phyloP scores from a whole-genome alignment of 2,888 invertebrate species.

The Fragum sueziense region DNA sequence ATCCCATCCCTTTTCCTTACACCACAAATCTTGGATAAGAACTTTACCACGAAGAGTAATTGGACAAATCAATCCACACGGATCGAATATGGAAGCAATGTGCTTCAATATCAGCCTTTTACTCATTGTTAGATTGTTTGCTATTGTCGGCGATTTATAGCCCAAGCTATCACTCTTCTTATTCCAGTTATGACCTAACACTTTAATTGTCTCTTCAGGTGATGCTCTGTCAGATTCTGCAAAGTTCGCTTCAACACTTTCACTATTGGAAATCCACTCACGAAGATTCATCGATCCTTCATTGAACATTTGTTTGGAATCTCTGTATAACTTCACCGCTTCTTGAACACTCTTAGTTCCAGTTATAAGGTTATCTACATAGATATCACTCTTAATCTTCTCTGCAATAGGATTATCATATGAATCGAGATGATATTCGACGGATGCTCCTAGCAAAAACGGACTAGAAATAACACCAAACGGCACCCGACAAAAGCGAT shows the following conservation, averaged over 20 bases:
- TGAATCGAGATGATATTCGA: conserved; percentile 33
- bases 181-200: conserved; percentile 35
- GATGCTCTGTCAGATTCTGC: neutral
- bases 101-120: conserved; percentile 23
- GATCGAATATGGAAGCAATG: conserved; percentile 16
- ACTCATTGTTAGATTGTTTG: neutral
- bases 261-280: conserved; percentile 39
- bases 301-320: conserved; percentile 29
- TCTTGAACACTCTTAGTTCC: conserved; percentile 19
- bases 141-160: neutral
- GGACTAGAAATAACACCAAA: conserved; percentile 38
- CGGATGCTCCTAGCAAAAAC: conserved; percentile 34
- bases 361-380: conserved; percentile 36
- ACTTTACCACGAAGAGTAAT: conserved; percentile 14
- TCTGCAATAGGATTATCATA: conserved; percentile 17
- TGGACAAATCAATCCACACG: conserved; percentile 20
- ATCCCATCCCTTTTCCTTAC: conserved; percentile 10
- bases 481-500: conserved; percentile 38
- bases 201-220: conserved; percentile 10
- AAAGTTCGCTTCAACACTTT: neutral
- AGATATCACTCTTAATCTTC: conserved; percentile 35
- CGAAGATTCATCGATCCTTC: conserved; percentile 38
- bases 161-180: conserved; percentile 9
- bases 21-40: conserved; percentile 25
- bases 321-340: conserved; percentile 22